Percentiles rank a stretch among this genome's conserved stretches.
Conservation (phyloP, 2,797 vertebrate genomes). For the Dallia pectoralis region DNA sequence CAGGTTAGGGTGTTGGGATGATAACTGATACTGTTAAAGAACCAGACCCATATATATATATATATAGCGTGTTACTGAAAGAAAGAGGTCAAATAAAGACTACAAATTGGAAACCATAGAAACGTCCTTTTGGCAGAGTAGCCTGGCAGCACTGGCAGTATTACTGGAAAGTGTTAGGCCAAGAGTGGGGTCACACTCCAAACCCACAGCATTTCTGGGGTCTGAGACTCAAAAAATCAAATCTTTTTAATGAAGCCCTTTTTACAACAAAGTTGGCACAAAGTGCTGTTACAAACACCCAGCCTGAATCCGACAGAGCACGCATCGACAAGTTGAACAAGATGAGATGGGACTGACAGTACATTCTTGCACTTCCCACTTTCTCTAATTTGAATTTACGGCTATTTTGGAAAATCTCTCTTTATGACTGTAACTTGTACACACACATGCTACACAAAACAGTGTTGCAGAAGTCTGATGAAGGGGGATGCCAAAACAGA, state of each 20-base stretch:
- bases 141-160: not conserved
- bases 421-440: not conserved
- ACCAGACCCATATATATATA: too few relatives aligned
- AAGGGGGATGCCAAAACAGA: not conserved
- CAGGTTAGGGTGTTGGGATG: too few relatives aligned
- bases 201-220: slow-evolving; percentile 12
- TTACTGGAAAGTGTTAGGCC: not conserved
- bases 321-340: too few relatives aligned
- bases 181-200: not conserved
- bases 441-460: not conserved
- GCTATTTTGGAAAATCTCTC: not conserved
- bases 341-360: not conserved
- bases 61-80: not conserved
- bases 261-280: too few relatives aligned
- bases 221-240: too few relatives aligned
- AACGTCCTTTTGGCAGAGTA: not conserved
- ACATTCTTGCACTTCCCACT: not conserved
- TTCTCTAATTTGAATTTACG: not conserved
- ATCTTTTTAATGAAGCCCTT: too few relatives aligned
- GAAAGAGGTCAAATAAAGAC: not conserved
- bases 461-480: not conserved
- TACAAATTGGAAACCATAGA: not conserved
- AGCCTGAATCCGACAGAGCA: too few relatives aligned
- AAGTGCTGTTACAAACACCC: too few relatives aligned
- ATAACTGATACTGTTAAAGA: too few relatives aligned